Percentiles rank a stretch among this genome's conserved stretches.
These are phyloP conservation scores for Setipinna tenuifilis DNA, from an alignment of 2,797 vertebrate species.

Conservation along the genomic window DNA sequence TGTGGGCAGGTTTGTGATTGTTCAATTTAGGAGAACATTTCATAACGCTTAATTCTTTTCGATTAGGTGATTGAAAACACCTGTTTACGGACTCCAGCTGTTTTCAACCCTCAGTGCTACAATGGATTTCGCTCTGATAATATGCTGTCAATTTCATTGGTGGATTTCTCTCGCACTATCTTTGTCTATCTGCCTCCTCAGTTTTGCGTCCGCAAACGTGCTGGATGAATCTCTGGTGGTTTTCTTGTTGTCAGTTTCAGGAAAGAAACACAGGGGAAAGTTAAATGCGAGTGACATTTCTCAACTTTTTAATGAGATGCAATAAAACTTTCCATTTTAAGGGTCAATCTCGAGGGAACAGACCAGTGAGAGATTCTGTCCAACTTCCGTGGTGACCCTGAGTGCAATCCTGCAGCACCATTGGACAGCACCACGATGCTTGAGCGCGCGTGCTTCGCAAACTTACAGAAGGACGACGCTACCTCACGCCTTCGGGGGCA, in stretches of 20 bases:
- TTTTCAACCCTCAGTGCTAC: no score
- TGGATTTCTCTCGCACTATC: background rate
- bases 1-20: no score
- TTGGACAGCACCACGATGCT: conserved; percentile 6
- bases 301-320: background rate
- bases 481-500: conserved; percentile 29
- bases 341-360: background rate
- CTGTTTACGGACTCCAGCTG: no score
- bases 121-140: no score
- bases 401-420: conserved; percentile 12
- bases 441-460: conserved; percentile 19
- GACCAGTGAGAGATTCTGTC: conserved; percentile 8
- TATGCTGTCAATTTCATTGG: background rate
- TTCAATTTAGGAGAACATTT: no score
- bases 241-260: conserved; percentile 31
- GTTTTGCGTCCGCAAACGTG: background rate
- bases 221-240: conserved; percentile 31
- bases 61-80: no score
- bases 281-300: conserved; percentile 18
- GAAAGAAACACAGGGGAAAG: background rate
- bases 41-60: no score
- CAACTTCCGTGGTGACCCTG: conserved; percentile 3
- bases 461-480: conserved; percentile 32
- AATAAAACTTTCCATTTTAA: background rate
- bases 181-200: background rate